phyloP scores from a whole-genome alignment of 2,797 vertebrate genomes.

The Streptopelia turtur region DNA sequence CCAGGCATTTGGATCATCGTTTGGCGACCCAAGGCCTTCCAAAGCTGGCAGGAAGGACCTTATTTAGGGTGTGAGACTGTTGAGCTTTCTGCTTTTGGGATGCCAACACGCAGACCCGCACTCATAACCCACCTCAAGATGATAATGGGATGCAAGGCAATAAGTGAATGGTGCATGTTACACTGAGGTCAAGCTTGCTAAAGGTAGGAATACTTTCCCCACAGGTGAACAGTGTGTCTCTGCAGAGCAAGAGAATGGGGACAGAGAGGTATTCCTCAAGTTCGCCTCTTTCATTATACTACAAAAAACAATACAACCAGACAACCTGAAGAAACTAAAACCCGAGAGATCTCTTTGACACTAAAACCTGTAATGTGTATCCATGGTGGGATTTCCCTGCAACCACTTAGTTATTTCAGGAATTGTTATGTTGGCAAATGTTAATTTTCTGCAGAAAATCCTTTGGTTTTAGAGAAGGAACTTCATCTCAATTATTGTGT shows the following conservation, averaged over 20 bases:
- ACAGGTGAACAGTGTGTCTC: neutral
- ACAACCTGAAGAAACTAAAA: neutral
- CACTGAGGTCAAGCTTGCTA: neutral
- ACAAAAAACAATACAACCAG: neutral
- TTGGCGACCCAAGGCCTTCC: neutral
- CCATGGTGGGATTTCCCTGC: neutral
- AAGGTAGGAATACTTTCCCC: neutral
- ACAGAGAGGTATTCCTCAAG: neutral
- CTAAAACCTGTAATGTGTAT: neutral
- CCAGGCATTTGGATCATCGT: fast-evolving
- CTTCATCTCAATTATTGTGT: neutral
- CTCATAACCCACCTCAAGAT: fast-evolving
- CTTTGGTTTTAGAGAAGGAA: neutral
- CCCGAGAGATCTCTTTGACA: neutral
- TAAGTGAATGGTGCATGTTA: neutral
- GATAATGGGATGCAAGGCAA: neutral
- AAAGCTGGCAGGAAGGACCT: fast-evolving
- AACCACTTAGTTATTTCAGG: neutral
- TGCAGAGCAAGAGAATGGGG: neutral
- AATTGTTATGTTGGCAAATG: neutral
- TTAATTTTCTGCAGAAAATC: neutral
- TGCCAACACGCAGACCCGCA: neutral
- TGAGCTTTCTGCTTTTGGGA: neutral
- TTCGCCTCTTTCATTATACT: neutral
- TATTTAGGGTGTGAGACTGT: neutral